These are phyloP conservation scores for Acronicta aceris DNA, from an alignment of 2,888 invertebrate genomes.

Conservation along the genomic window DNA sequence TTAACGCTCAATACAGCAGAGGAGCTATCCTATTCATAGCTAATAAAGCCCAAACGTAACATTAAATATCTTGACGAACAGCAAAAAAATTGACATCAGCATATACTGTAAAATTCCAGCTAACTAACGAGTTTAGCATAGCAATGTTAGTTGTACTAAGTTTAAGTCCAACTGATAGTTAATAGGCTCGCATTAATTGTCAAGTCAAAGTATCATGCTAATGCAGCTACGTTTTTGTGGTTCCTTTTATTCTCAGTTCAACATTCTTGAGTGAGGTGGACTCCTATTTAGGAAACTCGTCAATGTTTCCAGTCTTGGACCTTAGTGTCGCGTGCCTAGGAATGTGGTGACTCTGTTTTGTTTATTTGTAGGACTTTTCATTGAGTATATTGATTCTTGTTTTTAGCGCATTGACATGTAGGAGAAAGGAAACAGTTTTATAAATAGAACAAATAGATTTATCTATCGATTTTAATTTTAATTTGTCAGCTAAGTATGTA, in stretches of 20 bases:
- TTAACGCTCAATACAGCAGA: no score
- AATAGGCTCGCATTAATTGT: constrained; percentile 49
- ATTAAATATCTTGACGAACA: no score
- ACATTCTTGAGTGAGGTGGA: constrained; percentile 66
- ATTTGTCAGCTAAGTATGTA: no score
- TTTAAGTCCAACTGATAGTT: constrained; percentile 26
- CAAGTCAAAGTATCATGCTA: constrained; percentile 52
- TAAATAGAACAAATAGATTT: no score
- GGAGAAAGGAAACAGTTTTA: no score
- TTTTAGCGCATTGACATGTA: no score
- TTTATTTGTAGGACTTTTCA: not conserved
- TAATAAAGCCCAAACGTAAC: no score
- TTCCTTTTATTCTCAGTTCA: constrained; percentile 68
- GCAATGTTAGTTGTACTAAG: constrained; percentile 9
- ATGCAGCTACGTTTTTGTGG: constrained; percentile 54
- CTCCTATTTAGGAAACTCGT: constrained; percentile 80
- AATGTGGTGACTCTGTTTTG: constrained; percentile 52
- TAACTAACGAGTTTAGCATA: constrained; percentile 24
- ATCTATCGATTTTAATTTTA: no score
- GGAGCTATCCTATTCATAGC: no score
- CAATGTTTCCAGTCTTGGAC: constrained; percentile 66
- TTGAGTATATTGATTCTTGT: no score
- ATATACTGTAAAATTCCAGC: no score
- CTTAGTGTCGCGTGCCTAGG: constrained; percentile 75
- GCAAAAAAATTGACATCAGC: no score